A percentile compares a stretch with the other conserved stretches of the same genome.
Evolutionary conservation across 2,888 invertebrate genomes (phyloP).

Genomic region (Loripinus fragilis): DNA sequence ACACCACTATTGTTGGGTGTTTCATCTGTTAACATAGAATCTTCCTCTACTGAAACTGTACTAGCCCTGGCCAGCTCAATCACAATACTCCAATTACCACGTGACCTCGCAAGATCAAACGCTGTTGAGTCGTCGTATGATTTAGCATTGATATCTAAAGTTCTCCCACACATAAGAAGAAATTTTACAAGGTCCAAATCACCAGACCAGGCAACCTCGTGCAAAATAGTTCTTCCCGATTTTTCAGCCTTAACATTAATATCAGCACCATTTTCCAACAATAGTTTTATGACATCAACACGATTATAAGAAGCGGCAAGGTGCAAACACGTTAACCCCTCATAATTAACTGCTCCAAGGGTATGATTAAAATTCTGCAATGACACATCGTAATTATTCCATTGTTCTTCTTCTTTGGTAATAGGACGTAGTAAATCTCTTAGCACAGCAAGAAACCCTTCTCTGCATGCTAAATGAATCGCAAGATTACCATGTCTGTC

Average conservation of each 20-base stretch:
- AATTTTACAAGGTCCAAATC: not conserved
- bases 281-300: constrained; percentile 21
- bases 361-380: constrained; percentile 17
- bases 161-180: not conserved
- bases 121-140: constrained; percentile 53
- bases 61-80: constrained; percentile 27
- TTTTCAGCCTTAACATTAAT: constrained; percentile 23
- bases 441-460: not conserved
- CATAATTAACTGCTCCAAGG: constrained; percentile 32
- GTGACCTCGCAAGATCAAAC: constrained; percentile 49
- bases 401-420: not conserved
- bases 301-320: constrained; percentile 35
- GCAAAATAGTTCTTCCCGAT: constrained; percentile 19
- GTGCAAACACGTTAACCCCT: constrained; percentile 46
- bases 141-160: constrained; percentile 48
- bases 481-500: constrained; percentile 29
- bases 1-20: no score
- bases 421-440: constrained; percentile 17
- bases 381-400: constrained; percentile 8
- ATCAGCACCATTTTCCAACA: constrained; percentile 28
- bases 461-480: constrained; percentile 25
- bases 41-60: not conserved
- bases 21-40: no score
- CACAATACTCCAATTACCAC: constrained; percentile 41
- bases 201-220: constrained; percentile 1